phyloP scores from a whole-genome alignment of 2,888 invertebrate genomes.

The Drosophila robusta region DNA sequence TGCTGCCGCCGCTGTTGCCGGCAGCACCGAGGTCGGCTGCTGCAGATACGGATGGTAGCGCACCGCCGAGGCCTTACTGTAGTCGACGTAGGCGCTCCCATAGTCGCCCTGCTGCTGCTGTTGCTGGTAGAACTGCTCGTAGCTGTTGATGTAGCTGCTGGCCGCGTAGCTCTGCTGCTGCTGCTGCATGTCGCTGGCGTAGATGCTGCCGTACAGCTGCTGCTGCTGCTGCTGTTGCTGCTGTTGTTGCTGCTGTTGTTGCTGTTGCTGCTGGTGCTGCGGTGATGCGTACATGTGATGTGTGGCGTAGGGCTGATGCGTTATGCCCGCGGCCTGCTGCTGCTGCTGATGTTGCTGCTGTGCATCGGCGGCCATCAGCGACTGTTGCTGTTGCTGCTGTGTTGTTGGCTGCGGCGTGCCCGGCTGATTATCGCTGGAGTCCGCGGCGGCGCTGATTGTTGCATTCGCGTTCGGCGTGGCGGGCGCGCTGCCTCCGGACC shows the following conservation, averaged over 20 bases:
- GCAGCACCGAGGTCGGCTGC: constrained; percentile 66
- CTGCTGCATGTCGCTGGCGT: constrained; percentile 65
- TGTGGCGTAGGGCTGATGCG: constrained; percentile 45
- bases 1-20: constrained; percentile 24
- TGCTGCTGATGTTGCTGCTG: constrained; percentile 47
- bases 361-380: constrained; percentile 84
- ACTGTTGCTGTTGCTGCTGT: constrained; percentile 85
- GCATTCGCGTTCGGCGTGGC: constrained; percentile 61
- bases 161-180: constrained; percentile 63
- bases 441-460: constrained; percentile 89
- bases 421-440: constrained; percentile 89
- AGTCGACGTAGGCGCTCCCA: constrained; percentile 61
- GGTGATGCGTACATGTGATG: constrained; percentile 69
- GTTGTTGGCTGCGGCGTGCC: constrained; percentile 83
- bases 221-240: constrained; percentile 84
- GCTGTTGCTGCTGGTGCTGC: constrained; percentile 47
- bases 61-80: constrained; percentile 67
- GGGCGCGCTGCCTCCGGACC: constrained; percentile 46
- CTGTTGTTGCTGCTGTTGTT: constrained; percentile 75
- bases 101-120: constrained; percentile 70
- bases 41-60: constrained; percentile 83
- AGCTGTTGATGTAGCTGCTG: constrained; percentile 82
- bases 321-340: constrained; percentile 83
- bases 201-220: constrained; percentile 67
- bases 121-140: constrained; percentile 84